phyloP scores from a whole-genome alignment of 2,797 vertebrate genomes.

The Psittacula echo region DNA sequence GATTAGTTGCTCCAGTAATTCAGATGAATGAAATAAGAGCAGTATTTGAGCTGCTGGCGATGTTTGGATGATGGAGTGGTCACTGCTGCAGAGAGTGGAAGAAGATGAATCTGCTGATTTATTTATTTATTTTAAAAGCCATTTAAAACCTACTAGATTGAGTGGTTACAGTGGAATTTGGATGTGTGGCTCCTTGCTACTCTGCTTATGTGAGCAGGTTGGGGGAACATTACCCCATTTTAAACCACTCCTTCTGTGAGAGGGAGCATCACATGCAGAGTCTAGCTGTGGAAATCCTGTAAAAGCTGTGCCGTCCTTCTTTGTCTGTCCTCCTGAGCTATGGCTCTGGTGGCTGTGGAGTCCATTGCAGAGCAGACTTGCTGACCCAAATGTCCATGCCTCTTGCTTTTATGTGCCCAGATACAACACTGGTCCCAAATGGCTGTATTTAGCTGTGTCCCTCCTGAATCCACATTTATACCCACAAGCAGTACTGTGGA shows the following conservation, averaged over 20 bases:
- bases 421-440: background rate
- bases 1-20: background rate
- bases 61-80: background rate
- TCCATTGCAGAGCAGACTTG: background rate
- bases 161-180: background rate
- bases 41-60: background rate
- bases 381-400: background rate
- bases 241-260: fast-evolving
- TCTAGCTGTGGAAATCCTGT: background rate
- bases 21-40: background rate
- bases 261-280: fast-evolving
- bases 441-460: background rate
- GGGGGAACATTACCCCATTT: background rate
- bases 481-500: background rate
- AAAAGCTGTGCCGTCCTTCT: background rate
- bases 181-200: background rate
- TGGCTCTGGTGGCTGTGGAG: background rate
- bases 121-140: background rate
- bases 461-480: background rate
- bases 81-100: background rate
- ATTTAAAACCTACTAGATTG: background rate
- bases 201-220: background rate
- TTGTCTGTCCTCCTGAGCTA: background rate
- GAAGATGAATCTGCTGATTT: background rate
- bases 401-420: background rate